Evolutionary conservation across 30 jellyfish, hydroid and myxozoan genomes (phyloP), one percentile per base, ranked within the genome.

Genomic region (Catostylus mosaicus): DNA sequence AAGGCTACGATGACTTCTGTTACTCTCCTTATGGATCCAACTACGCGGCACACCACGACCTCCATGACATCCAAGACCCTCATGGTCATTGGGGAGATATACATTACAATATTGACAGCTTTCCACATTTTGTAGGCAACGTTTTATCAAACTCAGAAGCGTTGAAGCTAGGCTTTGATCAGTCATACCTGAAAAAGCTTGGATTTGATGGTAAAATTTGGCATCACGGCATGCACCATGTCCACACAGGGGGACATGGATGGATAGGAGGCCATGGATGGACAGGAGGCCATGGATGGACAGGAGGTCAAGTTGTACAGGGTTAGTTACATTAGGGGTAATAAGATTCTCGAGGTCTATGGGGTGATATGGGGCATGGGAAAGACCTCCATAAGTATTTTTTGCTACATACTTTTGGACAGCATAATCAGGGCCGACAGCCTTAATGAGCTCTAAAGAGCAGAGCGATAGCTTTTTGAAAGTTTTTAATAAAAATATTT

Each of bases 161-260:
- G 0, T 29, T 72, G 33, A 48, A 47, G 26, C 83, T 72, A 19
- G 83, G 83, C 1, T 72, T 72, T 12, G 83, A 72, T 27, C 52
- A 30, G 83, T 72, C 83, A 22, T 72, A 72, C 33, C 70, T 72
- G 70, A 72, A 72, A 70, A 72, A 72, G 36, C 46, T 72, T 3
- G 83, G 83, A 30, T 72, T 35, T 54, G 83, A 72, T 72, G 83
- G 83, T 1, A 45, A 29, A 9, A 30, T 32, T 8, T 72, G 83
- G 83, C 83, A 46, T 46, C 83, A 72, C 47, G 48, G 54, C 35
- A n/a, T 48, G 12, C 38, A 26, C 5, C 70, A 72, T 72, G 76
- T 54, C 0, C 30, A 59, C 60, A 34, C 18, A 29, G 86, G 75
- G 1, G 76, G 74, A n/a, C 86, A 27, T 51, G 46, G 63, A 5